These are phyloP conservation scores for Ivindomyrus marchei DNA, from an alignment of 2,113 vertebrate genomes.

Conservation along the genomic window DNA sequence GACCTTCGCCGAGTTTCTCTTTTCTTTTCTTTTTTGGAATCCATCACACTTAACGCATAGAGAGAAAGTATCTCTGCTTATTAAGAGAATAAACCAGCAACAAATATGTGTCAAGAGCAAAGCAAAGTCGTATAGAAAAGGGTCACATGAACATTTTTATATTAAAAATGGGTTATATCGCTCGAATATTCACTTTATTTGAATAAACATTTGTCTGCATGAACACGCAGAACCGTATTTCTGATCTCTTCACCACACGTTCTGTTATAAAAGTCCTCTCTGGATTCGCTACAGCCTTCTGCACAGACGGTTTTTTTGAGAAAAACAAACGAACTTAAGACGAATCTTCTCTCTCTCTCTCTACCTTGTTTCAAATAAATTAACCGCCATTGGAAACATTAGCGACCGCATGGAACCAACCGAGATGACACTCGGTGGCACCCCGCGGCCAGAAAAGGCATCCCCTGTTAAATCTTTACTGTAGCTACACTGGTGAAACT, in stretches of 20 bases:
- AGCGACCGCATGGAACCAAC: not conserved
- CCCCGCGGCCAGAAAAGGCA: too few relatives aligned
- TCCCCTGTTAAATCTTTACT: too few relatives aligned
- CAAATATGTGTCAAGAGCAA: not conserved
- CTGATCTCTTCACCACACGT: not conserved
- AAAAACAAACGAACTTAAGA: not conserved
- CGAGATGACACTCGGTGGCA: not conserved
- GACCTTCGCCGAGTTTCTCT: not conserved
- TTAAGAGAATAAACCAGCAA: not conserved
- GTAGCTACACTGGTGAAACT: too few relatives aligned
- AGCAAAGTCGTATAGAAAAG: not conserved
- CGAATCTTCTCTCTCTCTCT: not conserved
- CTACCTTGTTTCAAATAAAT: not conserved
- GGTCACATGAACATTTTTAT: not conserved
- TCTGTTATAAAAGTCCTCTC: not conserved
- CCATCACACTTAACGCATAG: not conserved
- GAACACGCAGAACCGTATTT: not conserved
- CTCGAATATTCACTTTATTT: not conserved
- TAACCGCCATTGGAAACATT: not conserved
- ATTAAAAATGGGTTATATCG: not conserved
- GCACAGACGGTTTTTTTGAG: not conserved
- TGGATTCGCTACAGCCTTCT: not conserved
- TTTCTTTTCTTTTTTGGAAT: not conserved
- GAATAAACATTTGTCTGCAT: not conserved
- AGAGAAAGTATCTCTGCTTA: not conserved